Evolutionary conservation across 2,797 vertebrate species (phyloP).

Genomic region (Dromococcyx pavoninus): DNA sequence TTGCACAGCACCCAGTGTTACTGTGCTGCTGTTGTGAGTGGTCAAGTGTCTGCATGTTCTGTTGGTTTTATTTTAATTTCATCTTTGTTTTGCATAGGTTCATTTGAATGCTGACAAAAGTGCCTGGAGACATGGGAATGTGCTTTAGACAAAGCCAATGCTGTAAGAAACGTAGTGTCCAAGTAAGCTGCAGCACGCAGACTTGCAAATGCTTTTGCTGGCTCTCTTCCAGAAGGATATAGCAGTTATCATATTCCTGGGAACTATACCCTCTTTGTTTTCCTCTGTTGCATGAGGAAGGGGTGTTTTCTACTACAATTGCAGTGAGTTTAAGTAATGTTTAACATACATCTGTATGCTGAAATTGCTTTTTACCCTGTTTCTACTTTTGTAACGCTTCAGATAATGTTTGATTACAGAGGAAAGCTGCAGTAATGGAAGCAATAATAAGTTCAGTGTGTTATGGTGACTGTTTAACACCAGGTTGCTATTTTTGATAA

Average conservation of each 20-base stretch:
- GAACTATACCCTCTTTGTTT: slow-evolving; percentile 22
- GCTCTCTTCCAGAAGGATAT: slow-evolving; percentile 6
- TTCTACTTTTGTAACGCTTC: not conserved
- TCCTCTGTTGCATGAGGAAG: not conserved
- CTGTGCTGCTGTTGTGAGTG: not conserved
- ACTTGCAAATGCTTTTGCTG: slow-evolving; percentile 45
- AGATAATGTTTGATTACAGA: not conserved
- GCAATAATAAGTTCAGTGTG: not conserved
- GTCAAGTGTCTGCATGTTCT: not conserved
- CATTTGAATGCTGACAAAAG: not conserved
- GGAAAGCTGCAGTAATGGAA: not conserved
- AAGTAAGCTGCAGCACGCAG: not conserved
- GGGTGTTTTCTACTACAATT: not conserved
- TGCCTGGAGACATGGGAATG: slow-evolving; percentile 2
- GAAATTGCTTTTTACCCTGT: not conserved
- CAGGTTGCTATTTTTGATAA: not conserved
- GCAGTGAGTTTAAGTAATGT: not conserved
- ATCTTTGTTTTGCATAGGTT: not conserved
- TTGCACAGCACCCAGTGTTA: fast-evolving
- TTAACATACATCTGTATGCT: not conserved
- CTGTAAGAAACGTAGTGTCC: not conserved
- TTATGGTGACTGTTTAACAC: not conserved
- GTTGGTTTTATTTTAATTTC: not conserved
- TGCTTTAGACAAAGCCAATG: slow-evolving; percentile 10
- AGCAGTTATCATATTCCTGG: slow-evolving; percentile 8